These are phyloP conservation scores for Pangasius larnaudii DNA, from an alignment of 2,797 vertebrate genomes.

Conservation along the genomic window DNA sequence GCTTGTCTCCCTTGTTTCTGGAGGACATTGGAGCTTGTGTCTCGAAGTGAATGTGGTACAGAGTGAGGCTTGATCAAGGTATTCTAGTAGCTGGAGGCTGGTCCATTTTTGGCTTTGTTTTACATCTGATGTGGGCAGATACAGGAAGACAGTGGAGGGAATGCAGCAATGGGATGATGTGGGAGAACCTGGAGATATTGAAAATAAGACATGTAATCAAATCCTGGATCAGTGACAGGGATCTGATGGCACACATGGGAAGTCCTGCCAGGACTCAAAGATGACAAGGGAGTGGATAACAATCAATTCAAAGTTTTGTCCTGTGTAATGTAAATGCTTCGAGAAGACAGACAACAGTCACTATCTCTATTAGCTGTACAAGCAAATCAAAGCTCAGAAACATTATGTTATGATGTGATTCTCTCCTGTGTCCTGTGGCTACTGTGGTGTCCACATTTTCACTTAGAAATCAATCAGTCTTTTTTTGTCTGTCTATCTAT, in stretches of 20 bases:
- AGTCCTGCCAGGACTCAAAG: background rate
- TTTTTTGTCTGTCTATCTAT: background rate
- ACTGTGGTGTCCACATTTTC: background rate
- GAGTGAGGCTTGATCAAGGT: background rate
- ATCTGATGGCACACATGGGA: background rate
- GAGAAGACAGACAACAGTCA: background rate
- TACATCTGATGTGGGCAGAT: background rate
- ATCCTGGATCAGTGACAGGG: background rate
- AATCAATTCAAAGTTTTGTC: constrained; percentile 2
- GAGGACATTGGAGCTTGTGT: background rate
- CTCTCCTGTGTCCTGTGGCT: background rate
- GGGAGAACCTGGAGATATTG: background rate
- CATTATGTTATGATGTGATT: background rate
- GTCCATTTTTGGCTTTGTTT: background rate
- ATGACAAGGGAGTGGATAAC: background rate
- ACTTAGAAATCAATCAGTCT: background rate
- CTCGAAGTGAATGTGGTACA: background rate
- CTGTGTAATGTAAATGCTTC: background rate
- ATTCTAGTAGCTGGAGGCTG: background rate
- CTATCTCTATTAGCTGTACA: background rate
- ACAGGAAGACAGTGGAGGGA: background rate
- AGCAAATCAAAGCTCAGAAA: background rate
- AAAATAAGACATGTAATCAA: background rate
- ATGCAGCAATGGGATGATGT: background rate
- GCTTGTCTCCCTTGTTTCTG: background rate